Evolutionary conservation across 2,113 vertebrate genomes (phyloP).

Genomic region (Procapra przewalskii): DNA sequence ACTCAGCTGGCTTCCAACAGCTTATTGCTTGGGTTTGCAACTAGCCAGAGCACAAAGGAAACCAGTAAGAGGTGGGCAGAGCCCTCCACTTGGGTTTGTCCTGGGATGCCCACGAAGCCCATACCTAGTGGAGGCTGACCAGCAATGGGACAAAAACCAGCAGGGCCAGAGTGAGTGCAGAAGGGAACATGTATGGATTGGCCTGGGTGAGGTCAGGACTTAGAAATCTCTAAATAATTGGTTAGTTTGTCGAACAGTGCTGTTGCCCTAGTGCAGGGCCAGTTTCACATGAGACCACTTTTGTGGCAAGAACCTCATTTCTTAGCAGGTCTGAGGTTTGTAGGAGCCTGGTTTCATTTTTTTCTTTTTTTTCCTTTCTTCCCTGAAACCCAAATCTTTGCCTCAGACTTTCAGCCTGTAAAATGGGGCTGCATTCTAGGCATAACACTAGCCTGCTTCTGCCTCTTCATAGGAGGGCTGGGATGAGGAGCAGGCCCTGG

Average conservation of each 20-base stretch:
- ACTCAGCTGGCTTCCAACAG: neutral
- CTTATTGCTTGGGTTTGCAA: neutral
- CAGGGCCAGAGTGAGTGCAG: neutral
- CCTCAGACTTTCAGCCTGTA: neutral
- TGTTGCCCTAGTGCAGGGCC: no score
- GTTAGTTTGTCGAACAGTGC: neutral
- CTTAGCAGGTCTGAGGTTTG: neutral
- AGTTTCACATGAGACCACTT: neutral
- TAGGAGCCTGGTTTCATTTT: neutral
- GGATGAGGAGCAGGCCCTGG: neutral
- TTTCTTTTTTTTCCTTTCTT: neutral
- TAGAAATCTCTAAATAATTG: neutral
- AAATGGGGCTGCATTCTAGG: neutral
- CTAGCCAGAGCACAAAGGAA: neutral
- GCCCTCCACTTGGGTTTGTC: neutral
- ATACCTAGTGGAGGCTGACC: neutral
- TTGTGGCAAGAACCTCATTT: neutral
- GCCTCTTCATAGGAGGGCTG: neutral
- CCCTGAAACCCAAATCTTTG: neutral
- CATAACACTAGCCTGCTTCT: neutral
- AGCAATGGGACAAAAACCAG: slow-evolving; percentile 58
- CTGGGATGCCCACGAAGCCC: neutral
- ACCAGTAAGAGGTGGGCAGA: neutral
- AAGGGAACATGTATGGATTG: neutral
- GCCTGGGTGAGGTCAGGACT: neutral